A percentile compares a stretch with the other conserved stretches of the same genome.
Conservation (phyloP, 2,888 invertebrate species). For the Ophion obscuratus region DNA sequence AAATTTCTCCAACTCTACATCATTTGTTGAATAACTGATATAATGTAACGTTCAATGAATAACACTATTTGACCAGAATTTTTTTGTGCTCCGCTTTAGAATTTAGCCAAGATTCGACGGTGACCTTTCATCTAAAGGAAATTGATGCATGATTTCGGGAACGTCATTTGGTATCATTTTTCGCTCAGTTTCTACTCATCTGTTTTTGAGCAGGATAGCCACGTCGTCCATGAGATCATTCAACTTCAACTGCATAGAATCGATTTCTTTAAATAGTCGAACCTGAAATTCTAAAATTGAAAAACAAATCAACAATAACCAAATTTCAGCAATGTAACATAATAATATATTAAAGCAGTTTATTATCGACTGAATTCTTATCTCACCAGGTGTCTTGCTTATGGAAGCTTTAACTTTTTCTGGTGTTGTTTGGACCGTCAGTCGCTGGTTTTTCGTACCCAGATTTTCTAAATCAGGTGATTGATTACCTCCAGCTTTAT, state of each 20-base stretch:
- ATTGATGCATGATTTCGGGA: not conserved
- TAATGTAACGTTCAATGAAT: constrained; percentile 10
- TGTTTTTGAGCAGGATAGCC: no score
- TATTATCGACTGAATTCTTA: constrained; percentile 10
- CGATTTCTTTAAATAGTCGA: constrained; percentile 10
- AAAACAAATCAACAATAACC: constrained; percentile 1
- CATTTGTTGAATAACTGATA: constrained; percentile 4
- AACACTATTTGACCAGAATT: not conserved
- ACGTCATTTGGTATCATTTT: no score
- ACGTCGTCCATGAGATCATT: constrained; percentile 1
- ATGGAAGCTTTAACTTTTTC: constrained; percentile 1
- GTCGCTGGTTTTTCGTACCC: not conserved
- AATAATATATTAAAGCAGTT: constrained; percentile 12
- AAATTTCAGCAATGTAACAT: constrained; percentile 6
- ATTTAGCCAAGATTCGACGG: constrained; percentile 16
- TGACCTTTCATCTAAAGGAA: constrained; percentile 6
- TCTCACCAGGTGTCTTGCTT: constrained; percentile 6
- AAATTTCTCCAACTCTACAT: constrained; percentile 4
- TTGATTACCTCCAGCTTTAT: constrained; percentile 1
- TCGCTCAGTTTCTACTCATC: no score
- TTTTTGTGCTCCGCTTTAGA: constrained; percentile 8
- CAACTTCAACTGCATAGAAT: not conserved
- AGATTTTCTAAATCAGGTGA: not conserved
- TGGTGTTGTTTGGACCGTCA: constrained; percentile 3
- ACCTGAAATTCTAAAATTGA: constrained; percentile 11